Percentiles rank a stretch among this genome's conserved stretches.
These are phyloP conservation scores for Anguilla anguilla DNA, from an alignment of 2,797 vertebrate species.

Conservation along the genomic window DNA sequence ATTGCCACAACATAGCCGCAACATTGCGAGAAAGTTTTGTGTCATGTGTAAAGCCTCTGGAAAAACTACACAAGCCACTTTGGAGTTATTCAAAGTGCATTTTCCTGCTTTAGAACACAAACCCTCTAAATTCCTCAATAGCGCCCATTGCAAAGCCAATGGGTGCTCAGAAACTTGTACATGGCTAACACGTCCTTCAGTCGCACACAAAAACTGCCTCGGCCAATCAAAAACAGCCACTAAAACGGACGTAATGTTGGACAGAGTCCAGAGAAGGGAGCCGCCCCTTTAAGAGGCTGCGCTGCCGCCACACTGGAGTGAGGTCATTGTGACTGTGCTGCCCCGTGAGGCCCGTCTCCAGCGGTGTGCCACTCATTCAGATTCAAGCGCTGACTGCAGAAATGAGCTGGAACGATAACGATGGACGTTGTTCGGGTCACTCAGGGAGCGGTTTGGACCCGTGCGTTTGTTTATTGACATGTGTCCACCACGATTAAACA, in stretches of 20 bases:
- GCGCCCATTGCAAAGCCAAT: background rate
- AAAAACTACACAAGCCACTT: too few relatives aligned
- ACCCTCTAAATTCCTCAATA: background rate
- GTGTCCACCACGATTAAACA: background rate
- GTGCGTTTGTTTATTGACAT: background rate
- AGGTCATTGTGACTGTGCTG: background rate
- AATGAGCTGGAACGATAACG: background rate
- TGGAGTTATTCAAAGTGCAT: too few relatives aligned
- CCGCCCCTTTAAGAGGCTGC: background rate
- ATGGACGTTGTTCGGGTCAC: background rate
- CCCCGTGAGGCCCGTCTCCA: background rate
- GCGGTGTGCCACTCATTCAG: background rate
- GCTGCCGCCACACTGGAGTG: background rate
- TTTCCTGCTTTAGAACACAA: background rate
- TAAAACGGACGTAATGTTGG: too few relatives aligned
- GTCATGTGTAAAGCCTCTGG: too few relatives aligned
- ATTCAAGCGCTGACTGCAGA: background rate
- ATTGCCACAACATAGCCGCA: too few relatives aligned
- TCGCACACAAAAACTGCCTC: background rate
- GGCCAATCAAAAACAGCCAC: too few relatives aligned
- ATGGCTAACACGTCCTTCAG: background rate
- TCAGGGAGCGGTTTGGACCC: background rate
- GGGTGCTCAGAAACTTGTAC: background rate
- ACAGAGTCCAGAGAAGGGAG: too few relatives aligned
- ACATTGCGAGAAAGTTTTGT: too few relatives aligned